A percentile compares a stretch with the other conserved stretches of the same genome.
Evolutionary conservation across 2,113 vertebrate species (phyloP).

Genomic region (Crotalus viridis): DNA sequence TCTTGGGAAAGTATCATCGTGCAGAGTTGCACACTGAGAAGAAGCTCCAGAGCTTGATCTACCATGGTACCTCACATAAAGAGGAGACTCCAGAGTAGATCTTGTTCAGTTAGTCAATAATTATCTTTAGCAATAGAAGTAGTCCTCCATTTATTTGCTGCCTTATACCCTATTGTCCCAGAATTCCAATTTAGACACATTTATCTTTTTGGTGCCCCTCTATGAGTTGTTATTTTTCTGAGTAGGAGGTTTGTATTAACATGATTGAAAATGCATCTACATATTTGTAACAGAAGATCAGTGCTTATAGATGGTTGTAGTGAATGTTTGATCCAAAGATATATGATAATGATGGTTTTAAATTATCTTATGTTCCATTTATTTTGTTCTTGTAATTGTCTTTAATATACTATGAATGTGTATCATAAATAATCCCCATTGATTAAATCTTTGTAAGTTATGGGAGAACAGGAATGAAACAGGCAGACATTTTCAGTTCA

Average conservation of each 20-base stretch:
- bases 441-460: slow-evolving; percentile 16
- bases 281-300: neutral
- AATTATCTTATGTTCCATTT: neutral
- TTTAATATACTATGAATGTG: neutral
- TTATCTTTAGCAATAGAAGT: neutral
- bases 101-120: neutral
- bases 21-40: neutral
- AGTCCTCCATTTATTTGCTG: neutral
- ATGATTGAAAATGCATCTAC: neutral
- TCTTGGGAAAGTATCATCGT: neutral
- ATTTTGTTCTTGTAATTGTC: neutral
- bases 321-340: neutral
- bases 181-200: neutral
- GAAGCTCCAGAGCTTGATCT: neutral
- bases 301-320: neutral
- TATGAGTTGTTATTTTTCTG: neutral
- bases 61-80: neutral
- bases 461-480: slow-evolving; percentile 12
- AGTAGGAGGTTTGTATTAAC: neutral
- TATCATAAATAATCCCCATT: neutral
- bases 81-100: neutral
- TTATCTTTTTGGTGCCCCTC: neutral
- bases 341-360: slow-evolving; percentile 1
- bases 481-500: neutral
- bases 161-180: neutral